Conservation (phyloP, 2,113 vertebrate genomes). For the Chaetodon trifascialis region DNA sequence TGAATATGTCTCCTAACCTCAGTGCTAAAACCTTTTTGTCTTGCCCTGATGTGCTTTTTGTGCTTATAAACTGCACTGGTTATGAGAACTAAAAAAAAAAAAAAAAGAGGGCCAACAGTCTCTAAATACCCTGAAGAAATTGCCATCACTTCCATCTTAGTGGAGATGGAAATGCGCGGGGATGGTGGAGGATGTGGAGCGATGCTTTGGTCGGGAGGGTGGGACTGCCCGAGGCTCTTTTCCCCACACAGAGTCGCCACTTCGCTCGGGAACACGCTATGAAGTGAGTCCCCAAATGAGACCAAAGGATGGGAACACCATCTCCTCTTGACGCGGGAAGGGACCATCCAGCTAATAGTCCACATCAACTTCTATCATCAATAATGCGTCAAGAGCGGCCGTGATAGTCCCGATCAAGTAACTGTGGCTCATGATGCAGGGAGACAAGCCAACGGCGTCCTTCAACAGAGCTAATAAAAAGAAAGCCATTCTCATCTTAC, state of each 20-base stretch:
- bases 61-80: constrained; percentile 33
- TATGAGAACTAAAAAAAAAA: constrained; percentile 14
- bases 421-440: constrained; percentile 58
- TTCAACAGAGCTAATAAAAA: constrained; percentile 31
- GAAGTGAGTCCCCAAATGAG: constrained; percentile 69
- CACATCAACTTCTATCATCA: constrained; percentile 68
- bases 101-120: constrained; percentile 36
- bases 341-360: constrained; percentile 71
- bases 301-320: constrained; percentile 65
- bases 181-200: constrained; percentile 52
- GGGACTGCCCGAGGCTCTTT: constrained; percentile 67
- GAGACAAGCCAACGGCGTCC: constrained; percentile 58
- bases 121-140: constrained; percentile 67
- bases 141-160: constrained; percentile 72
- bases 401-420: constrained; percentile 50
- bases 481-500: constrained; percentile 55
- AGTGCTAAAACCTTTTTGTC: background rate
- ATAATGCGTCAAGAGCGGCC: constrained; percentile 49
- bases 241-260: constrained; percentile 64
- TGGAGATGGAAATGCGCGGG: constrained; percentile 63
- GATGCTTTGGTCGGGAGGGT: constrained; percentile 16
- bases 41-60: constrained; percentile 38
- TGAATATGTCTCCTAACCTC: background rate
- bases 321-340: constrained; percentile 63
- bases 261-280: constrained; percentile 50